Evolutionary conservation across 2,888 invertebrate species (phyloP), one percentile per base, ranked within the genome.

Genomic region (Junonia oenone): DNA sequence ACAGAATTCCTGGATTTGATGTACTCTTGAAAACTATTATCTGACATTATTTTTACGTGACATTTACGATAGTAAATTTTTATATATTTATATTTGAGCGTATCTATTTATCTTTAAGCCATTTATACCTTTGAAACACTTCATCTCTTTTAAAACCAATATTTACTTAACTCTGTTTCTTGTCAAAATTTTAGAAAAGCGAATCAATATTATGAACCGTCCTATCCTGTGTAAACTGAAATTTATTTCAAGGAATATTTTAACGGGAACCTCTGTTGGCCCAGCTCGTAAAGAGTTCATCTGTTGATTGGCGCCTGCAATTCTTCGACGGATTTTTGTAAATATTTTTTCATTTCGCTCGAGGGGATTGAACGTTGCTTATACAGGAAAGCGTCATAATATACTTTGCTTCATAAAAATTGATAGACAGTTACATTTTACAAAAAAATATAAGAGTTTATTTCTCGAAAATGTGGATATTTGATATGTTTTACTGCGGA

Each of bases 251-350:
- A 51, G 26, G 51, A 51, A 51, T 51, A 45, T 53, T 53, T 47
- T 53, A 40, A 53, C 22, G 37, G 14, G 19, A 43, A 43, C 43
- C 43, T 43, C 43, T 43, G 26, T 43, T 43, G 29, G 51, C 27
- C 43, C 48, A 35, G 45, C 52, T 54, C 51, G 54, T 52, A 62
- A 55, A 49, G 54, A 58, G 54, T 58, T 56, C 54, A 58, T 55
- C 55, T 56, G 62, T 49, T 58, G 62, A 61, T 62, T 62, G 58
- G 56, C 47, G 50, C 47, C 47, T 53, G 55, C 54, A 53, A 52
- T 43, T 54, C 53, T 56, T 51, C 11, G 17, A 33, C 35, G 51
- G 31, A 50, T 50, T 51, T 47, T 40, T 37, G 54, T 46, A 51
- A 54, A 47, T 53, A 53, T 53, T 53, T 53, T 53, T 50, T 45